Evolutionary conservation across 1,140 invertebrate genomes (phyloP).

Genomic region (Microplitis mediator): DNA sequence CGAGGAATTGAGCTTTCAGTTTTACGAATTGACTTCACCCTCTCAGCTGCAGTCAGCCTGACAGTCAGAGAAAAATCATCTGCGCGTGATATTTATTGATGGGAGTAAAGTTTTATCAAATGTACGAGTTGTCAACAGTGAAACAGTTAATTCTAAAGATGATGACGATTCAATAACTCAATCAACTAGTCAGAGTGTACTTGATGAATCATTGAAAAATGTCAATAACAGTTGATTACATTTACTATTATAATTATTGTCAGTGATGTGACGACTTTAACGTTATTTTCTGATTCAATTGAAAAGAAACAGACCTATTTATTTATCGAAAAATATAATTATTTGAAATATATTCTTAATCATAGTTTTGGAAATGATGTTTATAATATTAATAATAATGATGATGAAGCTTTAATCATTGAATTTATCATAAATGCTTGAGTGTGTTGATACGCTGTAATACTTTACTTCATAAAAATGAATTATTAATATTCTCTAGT

Average conservation of each 20-base stretch:
- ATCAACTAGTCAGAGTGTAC: not conserved
- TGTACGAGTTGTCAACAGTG: constrained; percentile 26
- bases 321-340: not conserved
- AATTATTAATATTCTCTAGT: constrained; percentile 49
- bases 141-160: constrained; percentile 8
- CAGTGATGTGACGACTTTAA: too few species aligned
- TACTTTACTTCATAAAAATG: constrained; percentile 35
- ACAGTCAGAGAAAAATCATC: constrained; percentile 42
- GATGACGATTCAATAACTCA: not conserved
- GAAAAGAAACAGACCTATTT: not conserved
- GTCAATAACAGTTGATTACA: not conserved
- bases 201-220: constrained; percentile 6
- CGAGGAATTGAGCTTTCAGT: constrained; percentile 66
- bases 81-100: constrained; percentile 33
- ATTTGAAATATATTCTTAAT: not conserved
- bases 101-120: constrained; percentile 40
- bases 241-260: too few species aligned
- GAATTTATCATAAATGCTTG: constrained; percentile 27
- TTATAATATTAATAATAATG: constrained; percentile 7
- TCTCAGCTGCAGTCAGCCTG: constrained; percentile 59
- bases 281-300: not conserved
- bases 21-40: constrained; percentile 59
- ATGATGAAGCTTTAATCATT: constrained; percentile 7
- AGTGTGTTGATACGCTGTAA: constrained; percentile 30
- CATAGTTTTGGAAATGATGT: constrained; percentile 15